phyloP scores from a whole-genome alignment of 2,113 vertebrate species.

The Lagopus leucura region DNA sequence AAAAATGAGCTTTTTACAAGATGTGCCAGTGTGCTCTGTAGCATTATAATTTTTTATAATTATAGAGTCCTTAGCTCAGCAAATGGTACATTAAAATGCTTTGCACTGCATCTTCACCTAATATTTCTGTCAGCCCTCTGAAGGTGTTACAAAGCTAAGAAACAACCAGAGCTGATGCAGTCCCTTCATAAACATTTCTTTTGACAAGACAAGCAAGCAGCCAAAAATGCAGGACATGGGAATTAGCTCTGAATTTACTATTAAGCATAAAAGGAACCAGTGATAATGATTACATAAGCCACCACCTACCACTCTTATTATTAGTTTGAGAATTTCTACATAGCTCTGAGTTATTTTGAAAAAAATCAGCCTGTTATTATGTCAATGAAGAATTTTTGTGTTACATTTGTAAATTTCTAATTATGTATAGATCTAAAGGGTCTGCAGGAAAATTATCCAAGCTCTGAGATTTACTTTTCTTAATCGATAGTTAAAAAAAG shows the following conservation, averaged over 20 bases:
- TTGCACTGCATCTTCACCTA: neutral
- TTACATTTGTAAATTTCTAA: neutral
- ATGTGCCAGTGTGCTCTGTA: neutral
- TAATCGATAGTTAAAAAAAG: neutral
- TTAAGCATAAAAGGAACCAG: neutral
- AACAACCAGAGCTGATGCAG: neutral
- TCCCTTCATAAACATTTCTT: neutral
- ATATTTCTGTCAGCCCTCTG: neutral
- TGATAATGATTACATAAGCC: neutral
- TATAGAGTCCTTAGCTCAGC: neutral
- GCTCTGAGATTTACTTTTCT: neutral
- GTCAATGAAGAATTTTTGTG: neutral
- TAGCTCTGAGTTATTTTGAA: neutral
- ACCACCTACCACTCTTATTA: neutral
- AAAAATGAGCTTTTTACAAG: neutral
- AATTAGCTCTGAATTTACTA: neutral
- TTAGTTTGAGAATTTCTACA: neutral
- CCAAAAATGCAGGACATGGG: neutral
- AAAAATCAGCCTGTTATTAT: neutral
- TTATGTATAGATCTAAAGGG: neutral
- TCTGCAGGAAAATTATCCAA: accelerated
- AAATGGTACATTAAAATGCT: neutral
- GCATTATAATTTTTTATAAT: neutral
- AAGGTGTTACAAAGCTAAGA: neutral
- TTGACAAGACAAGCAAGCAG: neutral